Evolutionary conservation across 2,113 vertebrate species (phyloP).

Genomic region (Gymnarchus niloticus): DNA sequence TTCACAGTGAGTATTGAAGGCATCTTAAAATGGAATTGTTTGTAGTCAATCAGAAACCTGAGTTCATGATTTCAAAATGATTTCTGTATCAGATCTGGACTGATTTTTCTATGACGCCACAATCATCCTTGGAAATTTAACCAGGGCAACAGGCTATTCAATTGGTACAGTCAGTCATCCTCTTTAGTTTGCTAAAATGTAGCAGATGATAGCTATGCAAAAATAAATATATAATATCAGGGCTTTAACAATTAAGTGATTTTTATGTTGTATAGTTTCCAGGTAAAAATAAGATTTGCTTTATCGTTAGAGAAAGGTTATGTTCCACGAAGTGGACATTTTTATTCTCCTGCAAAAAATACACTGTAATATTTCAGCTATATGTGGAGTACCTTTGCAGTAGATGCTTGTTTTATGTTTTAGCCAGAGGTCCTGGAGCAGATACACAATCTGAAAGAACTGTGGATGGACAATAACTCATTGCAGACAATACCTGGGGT

Average conservation of each 20-base stretch:
- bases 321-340: not conserved
- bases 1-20: not conserved
- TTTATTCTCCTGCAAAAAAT: not conserved
- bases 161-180: not conserved
- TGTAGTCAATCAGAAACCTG: not conserved
- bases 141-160: not conserved
- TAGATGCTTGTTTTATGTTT: conserved; percentile 33
- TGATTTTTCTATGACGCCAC: not conserved
- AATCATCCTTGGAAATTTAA: not conserved
- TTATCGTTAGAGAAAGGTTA: not conserved
- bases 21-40: not conserved
- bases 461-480: conserved; percentile 98
- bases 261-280: not conserved
- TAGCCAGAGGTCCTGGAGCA: conserved; percentile 96
- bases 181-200: not conserved
- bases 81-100: not conserved
- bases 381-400: conserved; percentile 23
- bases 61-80: not conserved
- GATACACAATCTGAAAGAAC: conserved; percentile 89
- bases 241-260: too few relatives aligned
- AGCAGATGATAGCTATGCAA: too few relatives aligned
- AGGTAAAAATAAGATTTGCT: not conserved
- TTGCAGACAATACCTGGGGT: conserved; percentile 93
- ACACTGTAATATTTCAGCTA: too few relatives aligned
- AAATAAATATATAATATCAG: too few relatives aligned